Conservation (phyloP, 2,113 vertebrate genomes). For the Mesitornis unicolor region DNA sequence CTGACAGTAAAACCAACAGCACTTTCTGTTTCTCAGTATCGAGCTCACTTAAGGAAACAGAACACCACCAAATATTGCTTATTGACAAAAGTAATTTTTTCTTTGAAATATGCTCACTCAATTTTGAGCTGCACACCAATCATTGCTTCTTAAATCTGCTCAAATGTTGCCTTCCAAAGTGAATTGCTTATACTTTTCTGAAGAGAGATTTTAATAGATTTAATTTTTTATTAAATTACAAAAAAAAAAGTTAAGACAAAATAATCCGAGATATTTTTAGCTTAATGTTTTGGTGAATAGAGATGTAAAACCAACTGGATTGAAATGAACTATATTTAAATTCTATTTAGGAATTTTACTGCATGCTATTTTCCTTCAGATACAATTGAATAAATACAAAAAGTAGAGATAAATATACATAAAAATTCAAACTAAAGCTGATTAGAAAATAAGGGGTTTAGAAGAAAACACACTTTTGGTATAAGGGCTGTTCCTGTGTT, state of each 20-base stretch:
- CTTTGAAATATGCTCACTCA: conserved; percentile 1
- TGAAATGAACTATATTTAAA: conserved; percentile 1
- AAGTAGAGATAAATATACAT: not conserved
- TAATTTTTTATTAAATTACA: not conserved
- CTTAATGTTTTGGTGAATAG: not conserved
- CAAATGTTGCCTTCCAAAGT: conserved; percentile 8
- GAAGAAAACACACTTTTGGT: not conserved
- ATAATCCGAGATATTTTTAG: not conserved
- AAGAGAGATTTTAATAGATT: not conserved
- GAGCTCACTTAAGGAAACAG: conserved; percentile 25
- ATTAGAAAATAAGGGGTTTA: conserved; percentile 16
- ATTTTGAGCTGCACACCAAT: not conserved
- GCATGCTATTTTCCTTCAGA: not conserved
- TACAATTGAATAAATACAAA: conserved; percentile 27
- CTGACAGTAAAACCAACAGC: not conserved
- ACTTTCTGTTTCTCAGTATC: not conserved
- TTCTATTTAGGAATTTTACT: conserved; percentile 9
- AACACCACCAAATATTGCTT: not conserved
- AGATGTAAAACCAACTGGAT: not conserved
- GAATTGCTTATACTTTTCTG: not conserved
- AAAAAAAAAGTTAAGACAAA: not conserved
- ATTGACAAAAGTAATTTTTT: conserved; percentile 30
- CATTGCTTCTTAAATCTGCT: conserved; percentile 22
- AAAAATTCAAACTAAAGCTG: not conserved
- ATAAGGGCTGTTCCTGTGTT: not conserved